Evolutionary conservation across 23 tunicate species (phyloP).

Genomic region (Clavelina lepadiformis): DNA sequence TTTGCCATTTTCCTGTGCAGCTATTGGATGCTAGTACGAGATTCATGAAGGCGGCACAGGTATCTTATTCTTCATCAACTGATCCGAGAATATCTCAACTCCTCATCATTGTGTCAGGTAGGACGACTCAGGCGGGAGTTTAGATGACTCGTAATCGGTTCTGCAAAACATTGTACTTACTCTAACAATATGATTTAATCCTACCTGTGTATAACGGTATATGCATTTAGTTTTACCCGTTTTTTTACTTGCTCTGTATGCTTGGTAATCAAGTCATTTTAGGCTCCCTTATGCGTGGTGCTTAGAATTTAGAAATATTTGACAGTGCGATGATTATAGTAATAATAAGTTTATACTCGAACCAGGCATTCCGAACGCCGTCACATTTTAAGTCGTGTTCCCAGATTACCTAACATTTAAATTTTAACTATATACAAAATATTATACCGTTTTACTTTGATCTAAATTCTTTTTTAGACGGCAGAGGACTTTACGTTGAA

Average conservation of each 20-base stretch:
- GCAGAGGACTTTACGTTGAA: slow-evolving; percentile 72
- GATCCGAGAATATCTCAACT: slow-evolving; percentile 71
- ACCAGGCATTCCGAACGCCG: too few species aligned
- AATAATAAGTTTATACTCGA: background rate
- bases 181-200: too few species aligned
- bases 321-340: background rate
- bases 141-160: too few species aligned
- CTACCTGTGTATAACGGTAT: too few species aligned
- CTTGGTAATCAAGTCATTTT: too few species aligned
- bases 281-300: too few species aligned
- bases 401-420: background rate
- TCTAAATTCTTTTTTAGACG: slow-evolving; percentile 48
- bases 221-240: too few species aligned
- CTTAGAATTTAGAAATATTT: too few species aligned
- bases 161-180: too few species aligned
- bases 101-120: slow-evolving; percentile 73
- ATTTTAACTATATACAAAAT: background rate
- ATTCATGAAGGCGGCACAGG: slow-evolving; percentile 44
- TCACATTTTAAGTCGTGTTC: background rate
- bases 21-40: slow-evolving; percentile 44
- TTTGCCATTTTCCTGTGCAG: background rate
- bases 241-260: too few species aligned
- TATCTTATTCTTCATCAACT: slow-evolving; percentile 34
- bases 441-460: background rate
- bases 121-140: too few species aligned